phyloP scores from a whole-genome alignment of 2,888 invertebrate species.

The Camptogramma bilineatum region DNA sequence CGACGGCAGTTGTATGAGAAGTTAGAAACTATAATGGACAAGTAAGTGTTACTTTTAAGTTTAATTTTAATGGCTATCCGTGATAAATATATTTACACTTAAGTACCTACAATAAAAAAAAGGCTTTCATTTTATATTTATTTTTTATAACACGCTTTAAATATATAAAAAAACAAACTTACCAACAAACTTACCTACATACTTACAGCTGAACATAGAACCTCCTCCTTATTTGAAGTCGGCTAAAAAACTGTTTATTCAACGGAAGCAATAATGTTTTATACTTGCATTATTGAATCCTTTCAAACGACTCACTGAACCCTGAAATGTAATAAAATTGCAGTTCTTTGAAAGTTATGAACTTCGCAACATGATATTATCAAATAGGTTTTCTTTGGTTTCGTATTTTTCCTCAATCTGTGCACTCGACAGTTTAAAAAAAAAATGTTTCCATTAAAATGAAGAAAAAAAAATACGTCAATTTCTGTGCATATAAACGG shows the following conservation, averaged over 20 bases:
- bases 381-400: not conserved
- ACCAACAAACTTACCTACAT: no score
- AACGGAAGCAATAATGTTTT: not conserved
- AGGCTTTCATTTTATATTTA: no score
- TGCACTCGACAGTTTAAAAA: not conserved
- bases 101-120: no score
- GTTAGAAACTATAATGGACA: constrained; percentile 88
- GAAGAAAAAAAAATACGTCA: no score
- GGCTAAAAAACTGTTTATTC: not conserved
- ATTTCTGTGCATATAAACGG: no score
- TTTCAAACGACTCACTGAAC: constrained; percentile 8
- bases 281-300: constrained; percentile 12
- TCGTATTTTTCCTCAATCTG: not conserved
- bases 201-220: no score
- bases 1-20: constrained; percentile 89
- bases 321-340: constrained; percentile 13
- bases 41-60: constrained; percentile 55
- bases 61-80: no score
- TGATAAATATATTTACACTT: no score
- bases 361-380: constrained; percentile 9
- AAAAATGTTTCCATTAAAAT: no score
- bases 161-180: no score
- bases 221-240: no score
- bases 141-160: no score
- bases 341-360: constrained; percentile 12